Evolutionary conservation across 2,888 invertebrate genomes (phyloP).

Genomic region (Nomada ruficornis): DNA sequence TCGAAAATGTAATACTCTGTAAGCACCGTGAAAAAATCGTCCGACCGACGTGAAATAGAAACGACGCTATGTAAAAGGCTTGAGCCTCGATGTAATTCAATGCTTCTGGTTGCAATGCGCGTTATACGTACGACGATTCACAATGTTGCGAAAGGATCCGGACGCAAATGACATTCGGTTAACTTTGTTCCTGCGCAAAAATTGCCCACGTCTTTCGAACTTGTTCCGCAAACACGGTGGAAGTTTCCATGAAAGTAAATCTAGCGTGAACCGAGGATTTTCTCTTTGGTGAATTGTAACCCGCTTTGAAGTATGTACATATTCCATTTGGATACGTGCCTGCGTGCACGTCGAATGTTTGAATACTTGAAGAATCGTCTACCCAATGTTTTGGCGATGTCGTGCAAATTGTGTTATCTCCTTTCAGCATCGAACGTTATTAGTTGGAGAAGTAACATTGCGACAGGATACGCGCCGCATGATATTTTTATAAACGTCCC

Average conservation of each 20-base stretch:
- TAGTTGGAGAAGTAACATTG: not conserved
- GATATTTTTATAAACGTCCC: conserved; percentile 2
- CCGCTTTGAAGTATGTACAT: not conserved
- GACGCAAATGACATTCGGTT: not conserved
- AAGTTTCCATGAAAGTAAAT: conserved; percentile 3
- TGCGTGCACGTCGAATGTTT: not conserved
- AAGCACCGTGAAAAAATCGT: conserved; percentile 36
- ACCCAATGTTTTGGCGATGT: too few relatives aligned
- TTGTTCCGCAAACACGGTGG: not conserved
- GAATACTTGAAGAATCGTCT: too few relatives aligned
- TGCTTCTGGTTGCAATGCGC: conserved; percentile 13
- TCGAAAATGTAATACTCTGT: conserved; percentile 30
- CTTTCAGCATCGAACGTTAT: not conserved
- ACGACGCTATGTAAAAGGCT: not conserved
- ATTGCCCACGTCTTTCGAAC: not conserved
- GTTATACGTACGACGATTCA: not conserved
- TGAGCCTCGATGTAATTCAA: not conserved
- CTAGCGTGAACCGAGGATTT: not conserved
- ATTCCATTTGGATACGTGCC: not conserved
- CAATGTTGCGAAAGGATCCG: not conserved
- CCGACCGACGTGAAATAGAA: conserved; percentile 14
- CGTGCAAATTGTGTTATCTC: not conserved
- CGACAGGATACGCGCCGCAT: not conserved
- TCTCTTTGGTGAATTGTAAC: not conserved
- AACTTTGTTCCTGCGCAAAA: not conserved